Base-by-base conservation (phyloP, 2,888 invertebrate genomes). In the Agrotis puta region DNA sequence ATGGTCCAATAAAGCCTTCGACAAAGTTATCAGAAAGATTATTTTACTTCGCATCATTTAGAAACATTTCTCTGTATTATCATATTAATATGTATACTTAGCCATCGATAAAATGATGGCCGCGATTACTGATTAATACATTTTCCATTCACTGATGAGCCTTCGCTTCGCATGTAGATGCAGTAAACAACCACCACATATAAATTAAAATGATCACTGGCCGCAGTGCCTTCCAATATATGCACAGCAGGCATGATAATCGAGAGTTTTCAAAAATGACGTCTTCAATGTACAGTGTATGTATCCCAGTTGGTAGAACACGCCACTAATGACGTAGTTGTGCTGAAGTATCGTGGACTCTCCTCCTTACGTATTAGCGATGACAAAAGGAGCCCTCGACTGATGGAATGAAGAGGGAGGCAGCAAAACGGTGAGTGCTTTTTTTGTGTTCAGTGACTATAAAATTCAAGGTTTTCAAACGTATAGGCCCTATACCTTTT, bases 171-270 rank as follows among this genome's bases (percentile, higher is more conserved):
- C 77, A 73, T 74, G 64, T 47, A 72, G 84, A 71, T 69, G 71
- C 67, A 74, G 68, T 74, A 64, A 73, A 70, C 81, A 84, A 81
- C 83, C 85, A 79, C 73, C 85, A 83, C 83, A 75, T 73, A 33
- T 66, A 22, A 76, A 81, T 61, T 68, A 59, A 79, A 77, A 63
- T 53, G 51, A 81, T 79, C 77, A 83, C 81, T 50, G 70, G 69
- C 81, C 68, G 20, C 69, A 72, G 74, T 79, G 85, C 64, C 61
- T 71, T 74, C n/a, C 70, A 78, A 82, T 73, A 81, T 77, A 48
- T 77, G 77, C 79, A 83, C 80, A 33, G 39, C 57, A 58, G 76
- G 68, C 75, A 47, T 64, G 71, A 39, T 75, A 77, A 85, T 59
- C 50, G 16, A 71, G 70, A 75, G 11, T 75, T 63, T 45, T 20